These are phyloP conservation scores for Branchellion lobata DNA, from an alignment of 2,888 invertebrate genomes.

Conservation along the genomic window DNA sequence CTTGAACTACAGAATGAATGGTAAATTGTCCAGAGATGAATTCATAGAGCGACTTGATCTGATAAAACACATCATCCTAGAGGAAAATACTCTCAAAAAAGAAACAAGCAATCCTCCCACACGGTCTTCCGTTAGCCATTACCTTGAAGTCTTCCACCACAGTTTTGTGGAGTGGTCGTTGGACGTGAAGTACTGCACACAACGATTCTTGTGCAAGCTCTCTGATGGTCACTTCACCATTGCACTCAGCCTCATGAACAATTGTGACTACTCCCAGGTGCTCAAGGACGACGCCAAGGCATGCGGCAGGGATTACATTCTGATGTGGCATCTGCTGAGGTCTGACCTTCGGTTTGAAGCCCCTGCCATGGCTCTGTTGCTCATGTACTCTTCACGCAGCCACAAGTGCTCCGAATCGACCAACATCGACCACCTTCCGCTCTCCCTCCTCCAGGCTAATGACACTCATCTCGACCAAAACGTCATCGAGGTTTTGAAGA, in stretches of 20 bases:
- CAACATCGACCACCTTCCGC: background rate
- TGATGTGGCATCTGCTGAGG: constrained; percentile 63
- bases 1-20: background rate
- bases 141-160: constrained; percentile 81
- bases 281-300: constrained; percentile 64
- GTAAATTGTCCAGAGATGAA: background rate
- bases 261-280: background rate
- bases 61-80: constrained; percentile 19
- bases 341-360: constrained; percentile 56
- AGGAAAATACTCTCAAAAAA: constrained; percentile 63
- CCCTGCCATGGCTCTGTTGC: constrained; percentile 75
- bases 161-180: constrained; percentile 91
- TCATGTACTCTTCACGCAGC: constrained; percentile 64
- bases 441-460: constrained; percentile 50
- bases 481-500: constrained; percentile 72
- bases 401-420: constrained; percentile 58
- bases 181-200: constrained; percentile 96
- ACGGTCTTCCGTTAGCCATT: constrained; percentile 64
- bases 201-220: constrained; percentile 77
- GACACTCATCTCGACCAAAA: constrained; percentile 58
- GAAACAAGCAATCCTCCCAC: constrained; percentile 54
- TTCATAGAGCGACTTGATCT: constrained; percentile 25
- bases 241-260: constrained; percentile 68
- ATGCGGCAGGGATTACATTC: constrained; percentile 58
- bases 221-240: constrained; percentile 76